Evolutionary conservation across 2,797 vertebrate genomes (phyloP).

Genomic region (Selene dorsalis): DNA sequence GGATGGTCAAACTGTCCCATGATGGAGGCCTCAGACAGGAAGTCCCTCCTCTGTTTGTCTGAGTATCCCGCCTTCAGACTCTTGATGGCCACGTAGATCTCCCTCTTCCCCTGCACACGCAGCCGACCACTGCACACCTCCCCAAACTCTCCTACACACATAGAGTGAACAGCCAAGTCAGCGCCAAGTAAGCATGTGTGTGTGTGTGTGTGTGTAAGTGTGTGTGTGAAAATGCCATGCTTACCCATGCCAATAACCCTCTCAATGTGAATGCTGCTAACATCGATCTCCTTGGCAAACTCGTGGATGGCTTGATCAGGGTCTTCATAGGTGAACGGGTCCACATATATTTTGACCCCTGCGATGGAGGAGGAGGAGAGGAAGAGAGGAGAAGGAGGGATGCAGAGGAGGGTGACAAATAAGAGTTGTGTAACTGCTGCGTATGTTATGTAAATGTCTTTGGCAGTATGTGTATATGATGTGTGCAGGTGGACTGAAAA

Average conservation of each 20-base stretch:
- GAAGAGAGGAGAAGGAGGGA: slow-evolving; percentile 28
- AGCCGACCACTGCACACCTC: slow-evolving; percentile 98
- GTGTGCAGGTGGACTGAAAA: slow-evolving; percentile 46
- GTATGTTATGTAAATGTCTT: slow-evolving; percentile 71
- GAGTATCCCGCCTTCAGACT: slow-evolving; percentile 97
- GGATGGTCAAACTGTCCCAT: slow-evolving; percentile 99
- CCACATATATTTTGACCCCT: slow-evolving; percentile 99
- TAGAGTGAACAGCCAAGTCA: slow-evolving; percentile 57
- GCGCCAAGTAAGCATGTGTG: slow-evolving; percentile 62
- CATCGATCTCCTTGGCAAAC: slow-evolving; percentile 99
- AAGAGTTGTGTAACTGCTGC: slow-evolving; percentile 64
- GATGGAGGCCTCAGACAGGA: slow-evolving; percentile 97
- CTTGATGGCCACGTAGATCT: slow-evolving; percentile 98
- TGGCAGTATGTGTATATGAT: slow-evolving; percentile 41
- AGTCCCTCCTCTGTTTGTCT: slow-evolving; percentile 96
- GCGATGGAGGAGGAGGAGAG: slow-evolving; percentile 46
- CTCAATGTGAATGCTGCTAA: slow-evolving; percentile 98
- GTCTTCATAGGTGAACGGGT: slow-evolving; percentile 99
- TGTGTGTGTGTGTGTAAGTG: slow-evolving; percentile 46
- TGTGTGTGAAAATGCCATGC: slow-evolving; percentile 62
- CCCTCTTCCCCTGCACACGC: slow-evolving; percentile 94
- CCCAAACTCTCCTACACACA: slow-evolving; percentile 92
- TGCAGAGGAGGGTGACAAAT: slow-evolving; percentile 64
- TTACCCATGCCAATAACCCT: slow-evolving; percentile 99
- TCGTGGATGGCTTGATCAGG: slow-evolving; percentile 99